Base-by-base conservation (phyloP, 2,797 vertebrate genomes). In the Oophaga sylvatica region DNA sequence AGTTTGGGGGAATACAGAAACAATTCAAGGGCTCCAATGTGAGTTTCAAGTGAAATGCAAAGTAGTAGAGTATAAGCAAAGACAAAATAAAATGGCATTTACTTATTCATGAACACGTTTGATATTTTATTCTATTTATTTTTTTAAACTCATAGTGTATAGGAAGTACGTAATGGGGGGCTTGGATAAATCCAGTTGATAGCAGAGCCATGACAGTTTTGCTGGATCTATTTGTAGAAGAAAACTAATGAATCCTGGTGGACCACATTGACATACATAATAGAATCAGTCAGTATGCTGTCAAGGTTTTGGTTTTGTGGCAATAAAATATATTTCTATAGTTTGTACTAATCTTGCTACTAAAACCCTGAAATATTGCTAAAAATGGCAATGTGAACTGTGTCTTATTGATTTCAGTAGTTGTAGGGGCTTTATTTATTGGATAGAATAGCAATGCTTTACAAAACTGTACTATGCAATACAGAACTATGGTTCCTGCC, bases 31-130 rank as follows among this genome's bases (percentile, higher is more conserved):
- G 71, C 71, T 48, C 41, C 75, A 53, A 15, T 75, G 71, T 6
- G 41, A 75, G 20, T 10, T 53, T 75, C 71, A n/a, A 77, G 75
- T 56, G 45, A 77, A 77, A 77, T 77, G 75, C 75, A 77, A 77
- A 77, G 45, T 77, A 45, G 48, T 26, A 16, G 41, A 26, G n/a
- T 77, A 77, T 26, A 77, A 56, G 75, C 41, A 77, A 75, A 75
- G 12, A 48, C 19, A 22, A 56, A 76, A 76, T 77, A 77, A 77
- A 77, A 26, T n/a, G 13, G 20, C 22, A 56, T 53, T 77, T 53
- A 77, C 45, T 77, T 77, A 77, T 77, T 77, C 20, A 77, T 56
- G 48, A 77, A 77, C 22, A 26, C 56, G 48, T 77, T 53, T 56
- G 71, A 56, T 56, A 53, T 77, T 53, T 76, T 48, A 53, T 76